A percentile compares a stretch with the other conserved stretches of the same genome.
These are phyloP conservation scores for Lasioglossum pauxillum DNA, from an alignment of 2,888 invertebrate species.

Conservation along the genomic window DNA sequence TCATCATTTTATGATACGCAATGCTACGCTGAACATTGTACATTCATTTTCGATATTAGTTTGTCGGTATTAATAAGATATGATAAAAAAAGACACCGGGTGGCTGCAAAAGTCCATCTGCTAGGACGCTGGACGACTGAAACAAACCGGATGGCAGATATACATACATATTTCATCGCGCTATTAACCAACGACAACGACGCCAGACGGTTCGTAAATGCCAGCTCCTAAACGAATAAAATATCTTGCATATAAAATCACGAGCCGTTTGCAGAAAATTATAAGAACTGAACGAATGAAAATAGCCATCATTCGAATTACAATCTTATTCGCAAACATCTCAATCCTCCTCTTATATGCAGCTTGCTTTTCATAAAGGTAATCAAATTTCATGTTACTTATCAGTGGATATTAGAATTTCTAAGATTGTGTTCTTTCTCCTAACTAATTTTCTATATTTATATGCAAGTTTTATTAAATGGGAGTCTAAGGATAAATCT, in stretches of 20 bases:
- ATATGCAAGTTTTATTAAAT: too few species aligned
- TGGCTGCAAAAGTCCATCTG: slow-evolving; percentile 49
- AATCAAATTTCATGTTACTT: too few species aligned
- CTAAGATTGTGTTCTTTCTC: too few species aligned
- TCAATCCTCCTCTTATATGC: background rate
- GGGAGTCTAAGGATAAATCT: too few species aligned
- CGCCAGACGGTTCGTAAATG: slow-evolving; percentile 36
- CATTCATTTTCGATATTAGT: slow-evolving; percentile 21
- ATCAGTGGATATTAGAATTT: too few species aligned
- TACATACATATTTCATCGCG: slow-evolving; percentile 37
- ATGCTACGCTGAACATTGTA: background rate
- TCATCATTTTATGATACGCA: slow-evolving; percentile 3
- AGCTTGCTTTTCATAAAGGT: too few species aligned
- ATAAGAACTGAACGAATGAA: background rate
- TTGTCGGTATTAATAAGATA: slow-evolving; percentile 41
- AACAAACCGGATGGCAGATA: slow-evolving; percentile 44
- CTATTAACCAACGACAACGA: slow-evolving; percentile 42
- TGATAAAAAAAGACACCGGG: slow-evolving; percentile 29
- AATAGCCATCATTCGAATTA: background rate
- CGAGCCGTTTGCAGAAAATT: background rate
- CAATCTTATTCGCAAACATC: background rate
- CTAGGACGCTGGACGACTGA: slow-evolving; percentile 27
- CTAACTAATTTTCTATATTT: too few species aligned
- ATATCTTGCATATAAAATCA: slow-evolving; percentile 14
- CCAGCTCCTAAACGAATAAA: slow-evolving; percentile 34